A percentile compares a stretch with the other conserved stretches of the same genome.
Conservation (phyloP, 2,113 vertebrate species). For the Caracal caracal region DNA sequence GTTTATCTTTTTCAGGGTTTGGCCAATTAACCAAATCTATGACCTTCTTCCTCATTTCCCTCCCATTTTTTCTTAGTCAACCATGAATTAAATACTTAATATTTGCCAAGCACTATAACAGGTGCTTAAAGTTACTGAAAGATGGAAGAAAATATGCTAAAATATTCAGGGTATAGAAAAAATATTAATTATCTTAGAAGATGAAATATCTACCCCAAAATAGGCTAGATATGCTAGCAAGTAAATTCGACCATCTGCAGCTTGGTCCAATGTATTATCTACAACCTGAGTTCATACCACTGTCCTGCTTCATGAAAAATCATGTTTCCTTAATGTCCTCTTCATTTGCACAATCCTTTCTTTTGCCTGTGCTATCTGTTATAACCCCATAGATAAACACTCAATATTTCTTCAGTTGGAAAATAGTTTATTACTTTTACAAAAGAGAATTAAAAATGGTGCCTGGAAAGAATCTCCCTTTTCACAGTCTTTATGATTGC, state of each 20-base stretch:
- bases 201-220: background rate
- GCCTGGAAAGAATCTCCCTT: background rate
- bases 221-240: background rate
- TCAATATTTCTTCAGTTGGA: background rate
- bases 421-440: background rate
- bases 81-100: background rate
- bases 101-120: background rate
- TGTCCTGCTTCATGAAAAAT: background rate
- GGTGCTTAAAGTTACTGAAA: background rate
- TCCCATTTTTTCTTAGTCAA: background rate
- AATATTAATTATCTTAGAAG: background rate
- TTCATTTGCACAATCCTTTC: background rate
- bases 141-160: background rate
- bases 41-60: background rate
- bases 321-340: background rate
- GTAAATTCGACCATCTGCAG: background rate
- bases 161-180: background rate
- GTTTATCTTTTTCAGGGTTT: background rate
- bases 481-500: background rate
- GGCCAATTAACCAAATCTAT: background rate
- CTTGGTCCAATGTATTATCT: background rate
- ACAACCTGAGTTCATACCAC: background rate
- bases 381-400: background rate
- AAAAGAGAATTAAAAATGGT: constrained; percentile 24
- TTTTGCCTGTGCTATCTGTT: background rate